These are phyloP conservation scores for Rhogogaster chlorosoma DNA, from an alignment of 2,888 invertebrate species.

Conservation along the genomic window DNA sequence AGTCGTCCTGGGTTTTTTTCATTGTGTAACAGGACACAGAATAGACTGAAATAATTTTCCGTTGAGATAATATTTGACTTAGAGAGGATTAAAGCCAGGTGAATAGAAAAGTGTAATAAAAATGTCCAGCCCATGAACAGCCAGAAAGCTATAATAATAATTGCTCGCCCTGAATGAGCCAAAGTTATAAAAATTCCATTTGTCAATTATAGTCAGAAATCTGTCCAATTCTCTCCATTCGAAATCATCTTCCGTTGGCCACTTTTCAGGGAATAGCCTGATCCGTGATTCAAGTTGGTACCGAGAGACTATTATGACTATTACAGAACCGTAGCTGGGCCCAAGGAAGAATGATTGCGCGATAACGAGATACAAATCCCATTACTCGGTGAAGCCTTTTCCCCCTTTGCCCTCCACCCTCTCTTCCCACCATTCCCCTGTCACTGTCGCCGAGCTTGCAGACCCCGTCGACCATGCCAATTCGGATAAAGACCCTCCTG, in stretches of 20 bases:
- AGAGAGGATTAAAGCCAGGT: neutral
- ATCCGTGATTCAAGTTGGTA: neutral
- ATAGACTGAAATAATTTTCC: neutral
- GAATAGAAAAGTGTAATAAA: neutral
- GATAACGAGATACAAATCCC: constrained; percentile 78
- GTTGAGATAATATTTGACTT: neutral
- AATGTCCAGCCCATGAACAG: neutral
- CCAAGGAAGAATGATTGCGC: constrained; percentile 74
- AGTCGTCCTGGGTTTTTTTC: neutral
- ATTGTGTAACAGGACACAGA: neutral
- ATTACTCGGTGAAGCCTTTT: constrained; percentile 76
- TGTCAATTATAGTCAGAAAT: neutral
- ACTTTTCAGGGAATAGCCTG: neutral
- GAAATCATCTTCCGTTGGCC: neutral
- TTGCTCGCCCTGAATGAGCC: neutral
- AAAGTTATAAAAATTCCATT: neutral
- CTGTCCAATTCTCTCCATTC: neutral
- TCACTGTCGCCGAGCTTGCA: constrained; percentile 63
- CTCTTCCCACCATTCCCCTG: constrained; percentile 57
- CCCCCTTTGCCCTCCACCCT: constrained; percentile 72
- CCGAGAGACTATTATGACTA: constrained; percentile 45
- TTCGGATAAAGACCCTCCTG: constrained; percentile 72
- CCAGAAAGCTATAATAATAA: neutral
- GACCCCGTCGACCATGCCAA: constrained; percentile 74
- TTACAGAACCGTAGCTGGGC: constrained; percentile 40